Evolutionary conservation across 23 tunicate species (phyloP), one percentile per base, ranked within the genome.

Genomic region (Halocynthia aurantium): DNA sequence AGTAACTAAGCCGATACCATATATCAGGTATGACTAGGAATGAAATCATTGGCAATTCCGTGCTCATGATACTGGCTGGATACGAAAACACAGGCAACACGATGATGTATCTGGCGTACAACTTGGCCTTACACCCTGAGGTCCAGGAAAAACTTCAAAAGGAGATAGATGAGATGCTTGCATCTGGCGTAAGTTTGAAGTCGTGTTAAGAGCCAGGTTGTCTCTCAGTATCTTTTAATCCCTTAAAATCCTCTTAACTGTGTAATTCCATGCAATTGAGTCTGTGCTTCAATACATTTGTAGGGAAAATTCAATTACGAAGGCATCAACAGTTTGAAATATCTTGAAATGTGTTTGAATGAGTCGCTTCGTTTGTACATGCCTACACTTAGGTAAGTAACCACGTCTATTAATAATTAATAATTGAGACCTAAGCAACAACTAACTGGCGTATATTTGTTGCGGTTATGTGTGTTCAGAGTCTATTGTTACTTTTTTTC

Each of bases 271-370:
- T 31, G 44, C 4, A 4, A 31, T 4, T 31, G 44, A 31, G 44
- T 31, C 44, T 31, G 44, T 31, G 44, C 44, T 31, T 31, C 44
- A 31, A 31, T 72, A 44, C 12, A 10, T 11, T 86, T 83, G 0
- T 55, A 90, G 96, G 78, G 78, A 5, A 21, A 74, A 55, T 74
- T 74, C 5, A 63, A 74, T 44, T 74, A 74, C 78, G 78, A 52
- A 20, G 18, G 64, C n/a, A 44, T 74, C 0, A 53, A n/a, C 8
- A 53, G 67, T 13, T 53, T 74, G 58, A 74, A 74, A 63, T 53
- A 13, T 8, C 55, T 74, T 22, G 78, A 74, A 10, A 74, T 74
- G 78, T 74, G 78, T 63, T 5, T 74, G 49, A 52, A 74, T 6
- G 78, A 74, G 22, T 5, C 78, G 9, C 62, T 74, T 40, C 54